These are phyloP conservation scores for Lucilia sericata DNA, from an alignment of 1,140 invertebrate species.

Conservation along the genomic window DNA sequence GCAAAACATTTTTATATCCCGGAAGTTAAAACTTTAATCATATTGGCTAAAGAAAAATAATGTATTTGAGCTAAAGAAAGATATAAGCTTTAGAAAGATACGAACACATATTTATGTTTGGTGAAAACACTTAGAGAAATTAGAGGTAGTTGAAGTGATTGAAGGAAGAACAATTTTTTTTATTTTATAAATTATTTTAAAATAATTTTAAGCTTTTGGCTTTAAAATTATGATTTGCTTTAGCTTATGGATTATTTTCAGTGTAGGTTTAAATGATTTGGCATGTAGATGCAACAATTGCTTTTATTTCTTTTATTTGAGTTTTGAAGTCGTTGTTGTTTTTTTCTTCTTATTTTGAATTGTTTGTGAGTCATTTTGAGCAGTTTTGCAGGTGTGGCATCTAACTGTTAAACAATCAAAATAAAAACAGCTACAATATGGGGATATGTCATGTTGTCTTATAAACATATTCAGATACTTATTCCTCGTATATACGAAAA, in stretches of 20 bases:
- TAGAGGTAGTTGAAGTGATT: too few species aligned
- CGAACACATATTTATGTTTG: too few species aligned
- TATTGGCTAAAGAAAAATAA: too few species aligned
- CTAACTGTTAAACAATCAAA: slow-evolving; percentile 23
- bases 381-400: slow-evolving; percentile 18
- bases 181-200: too few species aligned
- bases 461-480: neutral
- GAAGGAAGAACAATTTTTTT: too few species aligned
- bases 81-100: too few species aligned
- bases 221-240: too few species aligned
- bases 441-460: slow-evolving; percentile 23
- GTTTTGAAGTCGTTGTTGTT: neutral
- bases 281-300: neutral
- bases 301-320: slow-evolving; percentile 11
- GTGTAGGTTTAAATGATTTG: neutral
- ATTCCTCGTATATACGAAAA: too few species aligned
- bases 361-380: neutral
- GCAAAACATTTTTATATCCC: neutral
- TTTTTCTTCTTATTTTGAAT: neutral
- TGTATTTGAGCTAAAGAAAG: too few species aligned
- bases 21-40: neutral
- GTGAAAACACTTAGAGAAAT: too few species aligned
- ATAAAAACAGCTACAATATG: slow-evolving; percentile 2
- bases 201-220: too few species aligned
- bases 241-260: too few species aligned